phyloP scores from a whole-genome alignment of 2,797 vertebrate species.

The Argentina silus region DNA sequence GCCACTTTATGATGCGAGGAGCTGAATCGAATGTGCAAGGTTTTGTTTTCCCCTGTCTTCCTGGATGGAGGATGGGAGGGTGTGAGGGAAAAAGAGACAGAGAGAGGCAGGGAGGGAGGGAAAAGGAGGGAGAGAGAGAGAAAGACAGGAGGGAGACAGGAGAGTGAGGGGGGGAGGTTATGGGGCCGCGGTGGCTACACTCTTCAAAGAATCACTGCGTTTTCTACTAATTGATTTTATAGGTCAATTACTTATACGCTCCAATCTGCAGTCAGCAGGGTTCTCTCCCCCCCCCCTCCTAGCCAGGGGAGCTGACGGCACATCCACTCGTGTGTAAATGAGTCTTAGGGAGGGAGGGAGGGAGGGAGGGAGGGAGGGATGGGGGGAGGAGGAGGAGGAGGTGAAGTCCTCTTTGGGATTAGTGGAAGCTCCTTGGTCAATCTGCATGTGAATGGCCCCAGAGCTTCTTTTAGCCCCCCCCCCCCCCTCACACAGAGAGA shows the following conservation, averaged over 20 bases:
- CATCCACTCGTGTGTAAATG: constrained; percentile 27
- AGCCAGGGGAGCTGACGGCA: background rate
- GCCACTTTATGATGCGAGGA: constrained; percentile 1
- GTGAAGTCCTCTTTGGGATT: constrained; percentile 71
- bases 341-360: constrained; percentile 12
- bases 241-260: constrained; percentile 42
- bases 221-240: constrained; percentile 52
- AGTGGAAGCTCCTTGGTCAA: constrained; percentile 77
- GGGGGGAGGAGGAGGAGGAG: constrained; percentile 1
- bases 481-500: constrained; percentile 30
- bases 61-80: background rate
- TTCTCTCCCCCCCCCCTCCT: background rate
- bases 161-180: background rate
- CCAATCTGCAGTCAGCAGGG: constrained; percentile 41
- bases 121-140: background rate
- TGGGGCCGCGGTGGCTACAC: background rate
- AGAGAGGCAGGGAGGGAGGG: background rate
- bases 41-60: background rate
- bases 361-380: background rate
- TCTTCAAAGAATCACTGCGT: constrained; percentile 26
- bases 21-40: background rate
- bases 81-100: background rate
- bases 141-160: background rate
- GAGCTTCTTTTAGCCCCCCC: constrained; percentile 67
- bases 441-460: constrained; percentile 81